These are phyloP conservation scores for Zaprionus kolodkinae DNA, from an alignment of 1,140 invertebrate species.

Conservation along the genomic window DNA sequence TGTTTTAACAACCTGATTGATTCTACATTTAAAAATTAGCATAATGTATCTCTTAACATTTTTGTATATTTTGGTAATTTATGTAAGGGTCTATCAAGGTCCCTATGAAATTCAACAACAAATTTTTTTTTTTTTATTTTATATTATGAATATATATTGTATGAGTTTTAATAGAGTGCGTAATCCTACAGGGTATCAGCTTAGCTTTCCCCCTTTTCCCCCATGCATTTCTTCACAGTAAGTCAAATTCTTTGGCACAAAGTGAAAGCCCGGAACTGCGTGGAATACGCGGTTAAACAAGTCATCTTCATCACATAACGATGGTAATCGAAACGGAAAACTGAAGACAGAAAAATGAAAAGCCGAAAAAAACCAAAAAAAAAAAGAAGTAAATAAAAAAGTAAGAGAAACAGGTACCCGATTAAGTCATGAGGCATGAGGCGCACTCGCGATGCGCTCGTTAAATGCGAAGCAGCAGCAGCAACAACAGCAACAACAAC, in stretches of 20 bases:
- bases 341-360: background rate
- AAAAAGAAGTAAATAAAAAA: background rate
- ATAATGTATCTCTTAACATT: too few species aligned
- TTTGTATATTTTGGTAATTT: too few species aligned
- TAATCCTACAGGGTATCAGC: background rate
- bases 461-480: background rate
- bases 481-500: background rate
- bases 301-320: conserved; percentile 2
- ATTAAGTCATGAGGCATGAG: conserved; percentile 10
- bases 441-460: conserved; percentile 1
- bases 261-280: conserved; percentile 10
- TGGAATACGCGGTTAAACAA: background rate
- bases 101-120: too few species aligned
- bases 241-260: background rate
- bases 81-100: too few species aligned
- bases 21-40: too few species aligned
- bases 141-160: too few species aligned
- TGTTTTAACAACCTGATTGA: too few species aligned
- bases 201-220: background rate
- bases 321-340: conserved; percentile 4
- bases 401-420: background rate
- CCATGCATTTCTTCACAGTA: background rate
- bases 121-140: too few species aligned
- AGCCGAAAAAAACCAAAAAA: background rate
- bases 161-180: too few species aligned